Conservation (phyloP, 2,797 vertebrate genomes). For the Hybognathus amarus region DNA sequence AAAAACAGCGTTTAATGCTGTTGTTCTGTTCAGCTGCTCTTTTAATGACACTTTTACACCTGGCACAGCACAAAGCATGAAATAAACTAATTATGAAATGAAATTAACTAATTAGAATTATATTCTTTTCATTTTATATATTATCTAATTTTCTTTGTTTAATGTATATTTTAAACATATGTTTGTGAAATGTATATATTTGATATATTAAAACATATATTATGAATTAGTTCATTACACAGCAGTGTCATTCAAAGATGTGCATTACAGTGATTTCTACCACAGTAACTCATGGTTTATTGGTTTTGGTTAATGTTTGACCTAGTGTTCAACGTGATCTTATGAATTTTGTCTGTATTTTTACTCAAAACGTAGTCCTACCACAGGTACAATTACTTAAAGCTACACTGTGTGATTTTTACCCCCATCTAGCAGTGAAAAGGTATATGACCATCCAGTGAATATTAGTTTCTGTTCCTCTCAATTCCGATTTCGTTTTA, state of each 20-base stretch:
- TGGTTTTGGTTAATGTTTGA: not conserved
- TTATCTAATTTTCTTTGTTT: not conserved
- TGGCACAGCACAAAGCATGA: conserved; percentile 12
- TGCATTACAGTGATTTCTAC: not conserved
- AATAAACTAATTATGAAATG: not conserved
- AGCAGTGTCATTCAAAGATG: not conserved
- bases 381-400: no score
- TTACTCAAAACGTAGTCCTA: no score
- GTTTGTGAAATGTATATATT: not conserved
- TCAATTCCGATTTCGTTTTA: no score
- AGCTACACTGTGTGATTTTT: no score
- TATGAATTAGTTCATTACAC: not conserved
- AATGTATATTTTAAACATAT: not conserved
- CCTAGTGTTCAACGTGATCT: not conserved
- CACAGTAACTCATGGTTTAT: not conserved
- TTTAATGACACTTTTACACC: conserved; percentile 1
- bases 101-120: not conserved
- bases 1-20: not conserved
- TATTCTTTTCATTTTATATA: not conserved
- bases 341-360: no score
- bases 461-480: no score
- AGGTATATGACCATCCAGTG: no score
- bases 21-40: conserved; percentile 11
- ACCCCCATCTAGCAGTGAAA: no score
- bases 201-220: not conserved